These are phyloP conservation scores for Anableps anableps DNA, from an alignment of 2,797 vertebrate genomes.

Conservation along the genomic window DNA sequence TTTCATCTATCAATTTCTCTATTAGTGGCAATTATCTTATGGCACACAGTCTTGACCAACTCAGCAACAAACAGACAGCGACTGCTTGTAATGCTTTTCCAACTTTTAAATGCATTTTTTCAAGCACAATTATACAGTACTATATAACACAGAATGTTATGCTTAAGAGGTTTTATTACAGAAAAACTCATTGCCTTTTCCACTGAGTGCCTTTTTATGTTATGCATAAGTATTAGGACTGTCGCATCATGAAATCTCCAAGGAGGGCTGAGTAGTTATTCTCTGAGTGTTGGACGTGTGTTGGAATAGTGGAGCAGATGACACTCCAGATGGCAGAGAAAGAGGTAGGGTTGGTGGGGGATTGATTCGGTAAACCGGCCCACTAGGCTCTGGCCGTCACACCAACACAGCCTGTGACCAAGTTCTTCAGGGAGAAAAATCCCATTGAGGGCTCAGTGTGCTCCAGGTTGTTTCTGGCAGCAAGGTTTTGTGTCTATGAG, in stretches of 20 bases:
- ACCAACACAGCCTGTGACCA: constrained; percentile 56
- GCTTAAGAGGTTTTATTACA: constrained; percentile 26
- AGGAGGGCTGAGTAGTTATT: constrained; percentile 20
- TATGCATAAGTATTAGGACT: constrained; percentile 20
- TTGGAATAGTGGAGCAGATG: constrained; percentile 63
- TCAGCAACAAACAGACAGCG: neutral
- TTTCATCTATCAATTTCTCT: neutral
- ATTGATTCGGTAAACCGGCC: constrained; percentile 39
- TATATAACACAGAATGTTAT: constrained; percentile 18
- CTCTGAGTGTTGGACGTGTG: constrained; percentile 16
- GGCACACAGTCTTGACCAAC: neutral
- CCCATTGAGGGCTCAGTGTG: constrained; percentile 38
- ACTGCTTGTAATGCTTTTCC: neutral
- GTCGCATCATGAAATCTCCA: constrained; percentile 8
- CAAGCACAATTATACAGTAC: constrained; percentile 16
- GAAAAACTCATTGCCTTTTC: constrained; percentile 29
- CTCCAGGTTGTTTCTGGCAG: constrained; percentile 38
- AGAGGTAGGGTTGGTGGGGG: constrained; percentile 27
- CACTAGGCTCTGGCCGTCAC: constrained; percentile 47
- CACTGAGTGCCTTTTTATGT: constrained; percentile 6
- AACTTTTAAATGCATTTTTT: constrained; percentile 1
- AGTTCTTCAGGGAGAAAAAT: constrained; percentile 47
- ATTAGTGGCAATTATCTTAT: neutral
- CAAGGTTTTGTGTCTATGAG: constrained; percentile 10
- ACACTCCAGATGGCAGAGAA: constrained; percentile 69